phyloP scores from a whole-genome alignment of 2,797 vertebrate species.

The Enteromius anoplus region DNA sequence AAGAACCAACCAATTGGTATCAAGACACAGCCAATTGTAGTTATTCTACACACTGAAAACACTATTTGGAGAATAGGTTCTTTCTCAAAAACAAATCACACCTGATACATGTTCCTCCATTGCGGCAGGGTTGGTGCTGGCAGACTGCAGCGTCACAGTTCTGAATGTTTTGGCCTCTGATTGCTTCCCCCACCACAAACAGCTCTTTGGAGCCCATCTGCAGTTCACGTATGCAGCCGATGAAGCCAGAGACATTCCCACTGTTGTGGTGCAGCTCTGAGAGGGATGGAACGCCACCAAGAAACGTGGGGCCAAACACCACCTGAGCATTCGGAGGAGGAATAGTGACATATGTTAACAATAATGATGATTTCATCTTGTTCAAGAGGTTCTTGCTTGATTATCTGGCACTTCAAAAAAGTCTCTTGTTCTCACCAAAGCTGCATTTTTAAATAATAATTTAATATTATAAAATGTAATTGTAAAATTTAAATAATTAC shows the following conservation, averaged over 20 bases:
- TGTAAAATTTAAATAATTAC: background rate
- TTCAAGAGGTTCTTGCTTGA: background rate
- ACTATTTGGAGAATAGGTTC: background rate
- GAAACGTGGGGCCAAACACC: slow-evolving; percentile 81
- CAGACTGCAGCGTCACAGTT: slow-evolving; percentile 82
- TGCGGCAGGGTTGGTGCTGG: slow-evolving; percentile 79
- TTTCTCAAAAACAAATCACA: slow-evolving; percentile 59
- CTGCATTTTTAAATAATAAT: background rate
- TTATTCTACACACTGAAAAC: background rate
- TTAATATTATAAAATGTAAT: background rate
- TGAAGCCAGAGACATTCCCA: slow-evolving; percentile 73
- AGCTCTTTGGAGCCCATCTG: slow-evolving; percentile 82
- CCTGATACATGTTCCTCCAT: slow-evolving; percentile 86
- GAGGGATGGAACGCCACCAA: slow-evolving; percentile 79
- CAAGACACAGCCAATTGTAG: slow-evolving; percentile 1
- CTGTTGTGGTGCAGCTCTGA: slow-evolving; percentile 66
- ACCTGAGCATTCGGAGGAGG: slow-evolving; percentile 65
- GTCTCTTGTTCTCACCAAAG: background rate
- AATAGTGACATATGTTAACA: slow-evolving; percentile 19
- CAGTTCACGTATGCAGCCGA: slow-evolving; percentile 83
- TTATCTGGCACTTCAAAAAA: background rate
- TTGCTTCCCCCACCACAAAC: slow-evolving; percentile 77
- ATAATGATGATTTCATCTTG: background rate
- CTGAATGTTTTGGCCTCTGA: slow-evolving; percentile 80
- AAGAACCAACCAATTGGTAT: background rate